Evolutionary conservation across 1,140 invertebrate species (phyloP).

Genomic region (Philopotamus ludificatus): DNA sequence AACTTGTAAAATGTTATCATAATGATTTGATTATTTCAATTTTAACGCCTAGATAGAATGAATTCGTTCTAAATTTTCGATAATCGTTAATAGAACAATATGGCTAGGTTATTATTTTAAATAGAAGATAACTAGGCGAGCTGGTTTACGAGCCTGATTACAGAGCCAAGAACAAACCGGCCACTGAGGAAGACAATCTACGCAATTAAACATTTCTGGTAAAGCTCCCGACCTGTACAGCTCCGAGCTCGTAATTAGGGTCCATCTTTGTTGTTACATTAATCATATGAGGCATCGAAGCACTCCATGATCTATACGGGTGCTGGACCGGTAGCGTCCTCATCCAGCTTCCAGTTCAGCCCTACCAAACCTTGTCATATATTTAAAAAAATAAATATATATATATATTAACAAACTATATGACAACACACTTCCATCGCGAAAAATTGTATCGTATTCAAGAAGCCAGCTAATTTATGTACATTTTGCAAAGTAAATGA

Average conservation of each 20-base stretch:
- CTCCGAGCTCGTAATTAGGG: conserved; percentile 24
- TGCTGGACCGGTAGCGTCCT: conserved; percentile 18
- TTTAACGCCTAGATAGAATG: no score
- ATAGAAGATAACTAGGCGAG: background rate
- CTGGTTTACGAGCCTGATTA: conserved; percentile 14
- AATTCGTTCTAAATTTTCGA: background rate
- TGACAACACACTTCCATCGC: no score
- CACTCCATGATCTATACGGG: conserved; percentile 1
- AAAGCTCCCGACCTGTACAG: conserved; percentile 18
- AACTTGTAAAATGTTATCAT: no score
- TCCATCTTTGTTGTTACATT: conserved; percentile 23
- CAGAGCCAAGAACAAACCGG: background rate
- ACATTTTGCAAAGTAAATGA: no score
- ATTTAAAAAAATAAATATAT: no score
- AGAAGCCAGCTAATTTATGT: no score
- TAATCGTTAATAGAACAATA: background rate
- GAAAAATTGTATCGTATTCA: no score
- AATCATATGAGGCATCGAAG: conserved; percentile 14
- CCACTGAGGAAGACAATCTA: conserved; percentile 8
- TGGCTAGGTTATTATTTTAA: background rate
- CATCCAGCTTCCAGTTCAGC: background rate
- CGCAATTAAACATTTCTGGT: conserved; percentile 28
- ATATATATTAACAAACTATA: no score
- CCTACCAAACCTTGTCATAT: background rate
- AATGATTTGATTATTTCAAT: no score